Conservation (phyloP, 2,888 invertebrate species). For the Chaetogeoica ovagalla region DNA sequence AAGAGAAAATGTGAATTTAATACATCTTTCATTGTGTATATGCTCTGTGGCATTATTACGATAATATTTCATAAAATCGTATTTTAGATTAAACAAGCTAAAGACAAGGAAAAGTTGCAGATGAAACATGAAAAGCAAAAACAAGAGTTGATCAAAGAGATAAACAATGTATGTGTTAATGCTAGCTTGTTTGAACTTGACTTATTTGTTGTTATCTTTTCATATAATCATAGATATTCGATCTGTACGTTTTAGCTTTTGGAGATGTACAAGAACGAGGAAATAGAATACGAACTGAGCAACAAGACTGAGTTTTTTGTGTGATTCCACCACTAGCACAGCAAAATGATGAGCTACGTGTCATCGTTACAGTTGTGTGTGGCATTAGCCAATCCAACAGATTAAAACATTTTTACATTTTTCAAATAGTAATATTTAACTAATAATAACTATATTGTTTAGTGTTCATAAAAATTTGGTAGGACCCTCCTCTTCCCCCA, state of each 20-base stretch:
- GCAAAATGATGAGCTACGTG: background rate
- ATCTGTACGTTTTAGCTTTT: constrained; percentile 69
- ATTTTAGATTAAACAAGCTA: constrained; percentile 78
- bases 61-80: constrained; percentile 28
- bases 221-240: constrained; percentile 49
- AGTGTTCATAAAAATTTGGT: constrained; percentile 17
- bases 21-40: background rate
- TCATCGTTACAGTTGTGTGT: background rate
- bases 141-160: constrained; percentile 84
- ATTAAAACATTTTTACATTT: constrained; percentile 34
- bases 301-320: constrained; percentile 89
- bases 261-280: constrained; percentile 93
- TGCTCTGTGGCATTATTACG: background rate
- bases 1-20: background rate
- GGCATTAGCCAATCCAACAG: background rate
- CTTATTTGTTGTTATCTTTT: constrained; percentile 45
- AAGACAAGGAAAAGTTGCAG: constrained; percentile 89
- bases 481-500: too few species aligned
- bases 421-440: constrained; percentile 28
- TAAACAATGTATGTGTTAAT: constrained; percentile 73
- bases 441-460: constrained; percentile 27
- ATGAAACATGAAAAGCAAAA: constrained; percentile 89
- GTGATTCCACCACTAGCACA: constrained; percentile 61
- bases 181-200: constrained; percentile 52
- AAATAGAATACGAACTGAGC: constrained; percentile 84